These are phyloP conservation scores for Drosophila carrolli DNA, from an alignment of 1,140 invertebrate species.

Conservation along the genomic window DNA sequence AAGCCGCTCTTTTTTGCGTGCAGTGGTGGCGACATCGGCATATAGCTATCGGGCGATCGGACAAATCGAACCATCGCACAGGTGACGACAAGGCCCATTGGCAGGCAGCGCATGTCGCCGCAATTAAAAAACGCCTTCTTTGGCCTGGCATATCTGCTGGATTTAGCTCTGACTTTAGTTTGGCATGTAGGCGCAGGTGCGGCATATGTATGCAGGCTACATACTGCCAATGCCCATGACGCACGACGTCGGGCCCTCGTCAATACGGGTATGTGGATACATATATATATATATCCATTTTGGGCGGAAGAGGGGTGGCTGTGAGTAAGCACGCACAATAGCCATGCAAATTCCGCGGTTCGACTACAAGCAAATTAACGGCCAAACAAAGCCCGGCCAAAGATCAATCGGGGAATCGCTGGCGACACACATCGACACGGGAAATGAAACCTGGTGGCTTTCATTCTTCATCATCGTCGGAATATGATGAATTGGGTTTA, in stretches of 20 bases:
- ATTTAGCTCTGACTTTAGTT: conserved; percentile 37
- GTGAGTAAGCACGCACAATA: conserved; percentile 62
- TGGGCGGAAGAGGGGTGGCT: conserved; percentile 12
- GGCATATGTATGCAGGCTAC: conserved; percentile 73
- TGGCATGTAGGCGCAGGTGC: conserved; percentile 75
- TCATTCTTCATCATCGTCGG: no score
- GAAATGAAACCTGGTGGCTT: no score
- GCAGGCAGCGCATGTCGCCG: conserved; percentile 71
- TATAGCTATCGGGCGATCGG: conserved; percentile 60
- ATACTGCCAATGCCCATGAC: conserved; percentile 49
- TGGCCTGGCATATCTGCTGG: conserved; percentile 59
- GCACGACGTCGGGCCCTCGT: conserved; percentile 49
- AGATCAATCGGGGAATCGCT: conserved; percentile 59
- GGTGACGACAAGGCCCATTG: conserved; percentile 66
- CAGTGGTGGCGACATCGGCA: conserved; percentile 54
- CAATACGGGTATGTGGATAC: neutral
- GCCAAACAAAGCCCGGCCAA: conserved; percentile 63
- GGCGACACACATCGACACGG: conserved; percentile 21
- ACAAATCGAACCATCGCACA: conserved; percentile 57
- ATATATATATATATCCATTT: conserved; percentile 4
- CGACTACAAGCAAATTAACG: conserved; percentile 65
- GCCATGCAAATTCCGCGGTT: conserved; percentile 65
- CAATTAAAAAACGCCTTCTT: conserved; percentile 81
- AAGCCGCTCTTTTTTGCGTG: conserved; percentile 51
- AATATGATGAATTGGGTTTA: neutral